Percentiles rank a stretch among this genome's conserved stretches.
Evolutionary conservation across 2,797 vertebrate species (phyloP).

Genomic region (Coccyzus lansbergi): DNA sequence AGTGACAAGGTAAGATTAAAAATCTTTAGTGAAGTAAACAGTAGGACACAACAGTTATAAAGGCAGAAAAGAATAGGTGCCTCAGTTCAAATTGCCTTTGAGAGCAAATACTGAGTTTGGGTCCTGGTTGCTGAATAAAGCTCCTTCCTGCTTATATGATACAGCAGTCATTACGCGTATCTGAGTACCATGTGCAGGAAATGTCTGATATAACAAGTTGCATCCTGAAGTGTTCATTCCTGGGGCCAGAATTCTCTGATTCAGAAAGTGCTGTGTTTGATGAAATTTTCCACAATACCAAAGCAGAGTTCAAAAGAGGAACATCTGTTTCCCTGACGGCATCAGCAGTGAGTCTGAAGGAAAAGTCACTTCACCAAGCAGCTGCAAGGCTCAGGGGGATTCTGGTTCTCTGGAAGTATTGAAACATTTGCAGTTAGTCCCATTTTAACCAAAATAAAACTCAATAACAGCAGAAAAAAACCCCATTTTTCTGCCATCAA

Average conservation of each 20-base stretch:
- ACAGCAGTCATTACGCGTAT: not conserved
- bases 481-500: not conserved
- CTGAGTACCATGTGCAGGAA: not conserved
- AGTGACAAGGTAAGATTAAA: constrained; percentile 6
- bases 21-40: not conserved
- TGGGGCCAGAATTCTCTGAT: constrained; percentile 24
- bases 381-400: constrained; percentile 8
- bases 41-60: not conserved
- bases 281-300: constrained; percentile 27
- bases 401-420: constrained; percentile 1
- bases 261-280: constrained; percentile 16
- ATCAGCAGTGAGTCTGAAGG: not conserved
- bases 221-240: not conserved
- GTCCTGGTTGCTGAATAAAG: not conserved
- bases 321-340: not conserved
- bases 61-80: not conserved
- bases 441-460: constrained; percentile 6
- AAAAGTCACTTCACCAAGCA: constrained; percentile 17
- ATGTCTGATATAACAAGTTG: constrained; percentile 8
- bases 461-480: not conserved
- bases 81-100: not conserved
- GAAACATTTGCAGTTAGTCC: constrained; percentile 12
- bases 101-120: not conserved
- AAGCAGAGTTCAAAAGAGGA: constrained; percentile 42
- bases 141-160: not conserved